These are phyloP conservation scores for Phenganax stokvisi DNA, from an alignment of 92 coral and sea anemone genomes.

Conservation along the genomic window DNA sequence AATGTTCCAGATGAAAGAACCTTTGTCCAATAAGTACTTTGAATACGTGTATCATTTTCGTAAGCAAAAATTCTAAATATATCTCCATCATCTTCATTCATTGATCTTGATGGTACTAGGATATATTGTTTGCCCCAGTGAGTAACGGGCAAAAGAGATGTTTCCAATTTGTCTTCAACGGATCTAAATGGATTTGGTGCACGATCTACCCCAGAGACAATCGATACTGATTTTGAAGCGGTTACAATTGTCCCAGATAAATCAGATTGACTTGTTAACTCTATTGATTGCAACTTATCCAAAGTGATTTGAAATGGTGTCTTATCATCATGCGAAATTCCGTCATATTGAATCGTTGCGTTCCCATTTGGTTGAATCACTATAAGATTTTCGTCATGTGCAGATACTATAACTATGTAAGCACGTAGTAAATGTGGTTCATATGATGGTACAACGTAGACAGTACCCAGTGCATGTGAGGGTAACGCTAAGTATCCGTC, in stretches of 20 bases:
- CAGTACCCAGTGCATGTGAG: background rate
- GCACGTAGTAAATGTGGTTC: background rate
- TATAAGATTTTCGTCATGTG: background rate
- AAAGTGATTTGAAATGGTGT: background rate
- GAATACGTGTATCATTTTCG: conserved; percentile 5
- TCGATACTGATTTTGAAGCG: background rate
- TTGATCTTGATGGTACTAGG: background rate
- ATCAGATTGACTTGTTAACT: background rate
- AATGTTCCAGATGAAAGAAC: background rate
- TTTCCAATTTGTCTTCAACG: background rate
- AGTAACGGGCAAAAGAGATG: background rate
- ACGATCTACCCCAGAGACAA: background rate
- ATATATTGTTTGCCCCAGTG: conserved; percentile 4
- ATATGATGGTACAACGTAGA: conserved; percentile 3
- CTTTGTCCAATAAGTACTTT: background rate
- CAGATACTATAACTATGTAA: background rate
- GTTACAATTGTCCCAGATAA: background rate
- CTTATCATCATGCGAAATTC: background rate
- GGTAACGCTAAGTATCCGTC: conserved; percentile 1
- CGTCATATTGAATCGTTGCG: background rate
- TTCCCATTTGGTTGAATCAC: background rate
- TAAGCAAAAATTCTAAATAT: conserved; percentile 3
- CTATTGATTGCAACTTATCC: background rate
- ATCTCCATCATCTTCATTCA: background rate
- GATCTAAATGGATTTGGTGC: background rate